Base-by-base conservation (phyloP, 1,140 invertebrate species). In the Hirudo medicinalis region DNA sequence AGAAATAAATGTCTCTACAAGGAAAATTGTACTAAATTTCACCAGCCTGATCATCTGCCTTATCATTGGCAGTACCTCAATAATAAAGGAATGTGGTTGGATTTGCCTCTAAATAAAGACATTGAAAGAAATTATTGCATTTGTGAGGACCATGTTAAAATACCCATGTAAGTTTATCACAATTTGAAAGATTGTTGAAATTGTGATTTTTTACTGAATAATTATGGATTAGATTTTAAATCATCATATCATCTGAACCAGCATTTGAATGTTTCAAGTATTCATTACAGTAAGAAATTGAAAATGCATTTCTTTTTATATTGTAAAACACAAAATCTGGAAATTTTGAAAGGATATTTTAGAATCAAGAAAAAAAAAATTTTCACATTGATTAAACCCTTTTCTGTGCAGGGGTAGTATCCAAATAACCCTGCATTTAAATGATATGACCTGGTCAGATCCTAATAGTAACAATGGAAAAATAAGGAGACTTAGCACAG, bases 121-220 rank as follows among this genome's bases (percentile, higher is more conserved):
- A n/a, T 63, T 63, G 57, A 63, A 63, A 63, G 29, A 63, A 9
- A 22, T 63, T 63, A 25, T 32, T 63, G 57, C 57, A 32, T 25
- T 63, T 63, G 57, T 32, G 22, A 25, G 57, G 29, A 32, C 17
- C 11, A 22, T 63, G 11, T 25, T 15, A n/a, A 22, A 11, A 63
- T 63, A 63, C 29, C 57, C 9, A 8, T 22, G 57, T 63, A 25
- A 63, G 57, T 13, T 0, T n/a, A 15, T 22, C 4, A 32, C 29
- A 19, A 15, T n/a, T 25, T 63, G 32, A 3, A n/a, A 3, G 32
- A 36, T 36, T 49, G 11, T 49, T 49, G 13, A 49, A 49, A 49
- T 49, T 49, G 15, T 49, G 15, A 49, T 36, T 36, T 36, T 2
- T 36, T 3, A 49, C 15, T 49, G 43, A 49, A 13, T 49, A 49